These are phyloP conservation scores for Oxyruncus cristatus DNA, from an alignment of 2,113 vertebrate genomes.

Conservation along the genomic window DNA sequence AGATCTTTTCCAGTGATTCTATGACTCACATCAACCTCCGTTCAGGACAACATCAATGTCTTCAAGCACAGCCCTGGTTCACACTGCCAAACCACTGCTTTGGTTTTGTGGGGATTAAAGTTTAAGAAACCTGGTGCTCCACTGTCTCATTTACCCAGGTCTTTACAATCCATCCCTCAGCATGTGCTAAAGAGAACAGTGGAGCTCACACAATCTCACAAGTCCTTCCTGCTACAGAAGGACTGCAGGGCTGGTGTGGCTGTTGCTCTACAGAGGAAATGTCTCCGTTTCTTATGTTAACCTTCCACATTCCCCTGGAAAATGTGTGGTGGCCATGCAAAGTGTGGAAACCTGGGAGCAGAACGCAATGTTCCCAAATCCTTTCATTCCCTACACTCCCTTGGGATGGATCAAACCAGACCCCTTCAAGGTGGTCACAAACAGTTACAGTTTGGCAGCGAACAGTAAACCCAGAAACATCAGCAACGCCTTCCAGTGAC, in stretches of 20 bases:
- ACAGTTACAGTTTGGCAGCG: neutral
- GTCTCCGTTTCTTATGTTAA: neutral
- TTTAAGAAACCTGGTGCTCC: neutral
- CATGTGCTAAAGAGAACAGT: neutral
- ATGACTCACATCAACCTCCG: neutral
- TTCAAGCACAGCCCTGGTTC: neutral
- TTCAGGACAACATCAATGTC: neutral
- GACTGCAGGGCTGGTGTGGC: neutral
- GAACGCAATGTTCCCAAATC: rapidly evolving
- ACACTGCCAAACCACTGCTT: rapidly evolving
- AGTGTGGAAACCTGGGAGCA: neutral
- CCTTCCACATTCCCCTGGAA: neutral
- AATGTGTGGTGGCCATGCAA: rapidly evolving
- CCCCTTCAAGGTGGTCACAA: neutral
- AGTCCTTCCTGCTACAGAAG: neutral
- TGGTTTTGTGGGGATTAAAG: neutral
- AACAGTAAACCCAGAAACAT: neutral
- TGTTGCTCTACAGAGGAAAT: neutral
- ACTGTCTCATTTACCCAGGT: neutral
- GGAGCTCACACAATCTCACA: neutral
- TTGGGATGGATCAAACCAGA: no score
- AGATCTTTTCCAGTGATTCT: neutral
- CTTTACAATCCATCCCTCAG: neutral
- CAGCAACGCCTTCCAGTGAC: neutral
- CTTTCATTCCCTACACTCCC: neutral